Evolutionary conservation across 2,113 vertebrate genomes (phyloP).

Genomic region (Paracanthobrama guichenoti): DNA sequence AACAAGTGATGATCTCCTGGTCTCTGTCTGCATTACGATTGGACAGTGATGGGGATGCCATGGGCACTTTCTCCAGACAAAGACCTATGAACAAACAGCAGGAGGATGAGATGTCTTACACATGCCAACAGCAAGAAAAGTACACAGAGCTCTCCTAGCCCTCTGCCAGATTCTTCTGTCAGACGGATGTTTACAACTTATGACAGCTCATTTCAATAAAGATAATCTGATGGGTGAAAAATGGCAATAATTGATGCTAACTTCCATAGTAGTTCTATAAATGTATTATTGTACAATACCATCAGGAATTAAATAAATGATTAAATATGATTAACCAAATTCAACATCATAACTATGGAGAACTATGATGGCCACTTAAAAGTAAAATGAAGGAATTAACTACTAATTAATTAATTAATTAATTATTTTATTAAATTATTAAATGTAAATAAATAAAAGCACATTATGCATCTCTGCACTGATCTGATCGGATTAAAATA

Average conservation of each 20-base stretch:
- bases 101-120: background rate
- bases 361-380: too few relatives aligned
- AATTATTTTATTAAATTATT: too few relatives aligned
- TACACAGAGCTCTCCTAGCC: background rate
- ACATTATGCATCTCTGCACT: too few relatives aligned
- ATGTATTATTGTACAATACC: background rate
- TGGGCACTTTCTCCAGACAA: constrained; percentile 90
- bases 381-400: too few relatives aligned
- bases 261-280: background rate
- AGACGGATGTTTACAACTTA: background rate
- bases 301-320: background rate
- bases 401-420: background rate
- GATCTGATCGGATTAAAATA: too few relatives aligned
- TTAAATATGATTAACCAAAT: too few relatives aligned
- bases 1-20: constrained; percentile 93
- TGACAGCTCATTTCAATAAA: background rate
- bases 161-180: background rate
- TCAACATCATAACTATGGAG: too few relatives aligned
- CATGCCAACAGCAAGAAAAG: background rate
- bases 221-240: background rate
- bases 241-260: background rate
- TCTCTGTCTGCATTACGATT: constrained; percentile 81
- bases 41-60: constrained; percentile 81
- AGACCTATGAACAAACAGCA: constrained; percentile 76
- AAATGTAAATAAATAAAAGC: too few relatives aligned